These are phyloP conservation scores for Etheostoma cragini DNA, from an alignment of 2,113 vertebrate genomes.

Conservation along the genomic window DNA sequence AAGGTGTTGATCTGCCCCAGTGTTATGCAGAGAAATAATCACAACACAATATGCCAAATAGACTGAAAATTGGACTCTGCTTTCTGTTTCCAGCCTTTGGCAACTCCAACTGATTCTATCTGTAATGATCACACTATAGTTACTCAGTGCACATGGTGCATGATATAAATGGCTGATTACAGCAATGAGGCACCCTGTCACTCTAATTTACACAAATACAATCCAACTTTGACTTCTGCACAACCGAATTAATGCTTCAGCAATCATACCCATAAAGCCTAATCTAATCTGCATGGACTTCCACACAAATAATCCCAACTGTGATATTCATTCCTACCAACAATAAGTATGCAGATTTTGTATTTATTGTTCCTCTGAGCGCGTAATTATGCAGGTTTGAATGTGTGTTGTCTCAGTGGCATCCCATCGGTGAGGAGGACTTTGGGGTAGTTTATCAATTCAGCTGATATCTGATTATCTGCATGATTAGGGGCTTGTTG, in stretches of 20 bases:
- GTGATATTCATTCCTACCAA: conserved; percentile 59
- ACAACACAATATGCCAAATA: conserved; percentile 40
- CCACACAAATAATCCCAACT: conserved; percentile 63
- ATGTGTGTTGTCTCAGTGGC: conserved; percentile 22
- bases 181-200: conserved; percentile 76
- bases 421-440: conserved; percentile 19
- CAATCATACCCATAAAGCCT: conserved; percentile 60
- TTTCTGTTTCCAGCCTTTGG: conserved; percentile 45
- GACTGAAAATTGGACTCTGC: conserved; percentile 52
- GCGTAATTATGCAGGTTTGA: conserved; percentile 53
- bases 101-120: conserved; percentile 47
- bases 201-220: conserved; percentile 73
- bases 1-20: conserved; percentile 42
- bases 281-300: conserved; percentile 68
- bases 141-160: conserved; percentile 42
- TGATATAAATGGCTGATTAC: conserved; percentile 75
- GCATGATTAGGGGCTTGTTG: conserved; percentile 10
- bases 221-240: conserved; percentile 69
- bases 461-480: conserved; percentile 12
- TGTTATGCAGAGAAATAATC: conserved; percentile 33
- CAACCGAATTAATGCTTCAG: conserved; percentile 54
- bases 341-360: conserved; percentile 51
- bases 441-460: conserved; percentile 25
- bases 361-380: conserved; percentile 52
- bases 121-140: conserved; percentile 31